These are phyloP conservation scores for Cromileptes altivelis DNA, from an alignment of 2,113 vertebrate genomes.

Conservation along the genomic window DNA sequence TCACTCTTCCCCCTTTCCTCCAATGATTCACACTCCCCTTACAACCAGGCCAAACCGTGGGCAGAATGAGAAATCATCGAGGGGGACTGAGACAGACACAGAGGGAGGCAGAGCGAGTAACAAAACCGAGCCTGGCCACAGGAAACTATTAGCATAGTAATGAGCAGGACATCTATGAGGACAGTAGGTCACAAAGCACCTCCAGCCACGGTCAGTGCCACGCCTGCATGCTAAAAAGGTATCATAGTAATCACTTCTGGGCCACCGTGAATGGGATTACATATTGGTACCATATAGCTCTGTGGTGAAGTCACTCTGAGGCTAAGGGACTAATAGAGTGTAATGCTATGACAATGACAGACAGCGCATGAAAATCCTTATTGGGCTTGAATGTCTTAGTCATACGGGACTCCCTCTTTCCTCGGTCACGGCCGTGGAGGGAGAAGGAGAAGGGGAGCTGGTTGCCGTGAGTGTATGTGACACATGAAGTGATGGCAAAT, in stretches of 20 bases:
- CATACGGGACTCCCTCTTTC: conserved; percentile 48
- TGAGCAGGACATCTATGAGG: conserved; percentile 61
- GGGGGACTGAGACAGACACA: conserved; percentile 32
- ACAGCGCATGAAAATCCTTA: conserved; percentile 44
- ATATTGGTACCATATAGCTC: conserved; percentile 33
- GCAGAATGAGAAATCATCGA: conserved; percentile 53
- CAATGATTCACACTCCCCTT: conserved; percentile 54
- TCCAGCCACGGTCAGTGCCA: conserved; percentile 36
- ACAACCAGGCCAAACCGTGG: conserved; percentile 47
- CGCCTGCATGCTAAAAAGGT: conserved; percentile 61
- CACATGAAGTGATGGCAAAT: conserved; percentile 67
- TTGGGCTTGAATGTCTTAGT: conserved; percentile 45
- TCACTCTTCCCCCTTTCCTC: conserved; percentile 44
- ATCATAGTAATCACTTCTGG: conserved; percentile 46
- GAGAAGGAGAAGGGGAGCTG: neutral
- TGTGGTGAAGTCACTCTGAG: conserved; percentile 39
- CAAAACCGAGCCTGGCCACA: conserved; percentile 39
- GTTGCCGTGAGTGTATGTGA: conserved; percentile 60
- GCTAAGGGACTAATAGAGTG: conserved; percentile 45
- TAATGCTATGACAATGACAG: conserved; percentile 46
- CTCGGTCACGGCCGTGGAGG: neutral
- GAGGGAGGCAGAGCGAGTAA: conserved; percentile 28
- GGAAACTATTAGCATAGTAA: conserved; percentile 73
- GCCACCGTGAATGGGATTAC: conserved; percentile 50
- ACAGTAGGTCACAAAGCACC: conserved; percentile 71